A percentile compares a stretch with the other conserved stretches of the same genome.
Conservation (phyloP, 2,888 invertebrate species). For the Margaritifera margaritifera region DNA sequence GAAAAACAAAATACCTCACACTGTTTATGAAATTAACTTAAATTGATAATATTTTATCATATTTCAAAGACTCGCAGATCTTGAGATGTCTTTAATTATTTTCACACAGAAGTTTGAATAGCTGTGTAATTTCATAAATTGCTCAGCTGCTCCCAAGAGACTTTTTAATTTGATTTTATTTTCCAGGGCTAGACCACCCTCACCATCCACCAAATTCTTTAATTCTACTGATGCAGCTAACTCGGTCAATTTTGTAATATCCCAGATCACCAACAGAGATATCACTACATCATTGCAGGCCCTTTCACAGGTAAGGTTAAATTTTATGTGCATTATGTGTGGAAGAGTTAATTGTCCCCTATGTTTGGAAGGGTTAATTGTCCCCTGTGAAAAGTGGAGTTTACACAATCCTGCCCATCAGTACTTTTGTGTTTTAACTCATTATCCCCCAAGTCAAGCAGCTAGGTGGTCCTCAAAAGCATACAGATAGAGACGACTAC, state of each 20-base stretch:
- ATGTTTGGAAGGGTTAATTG: too few species aligned
- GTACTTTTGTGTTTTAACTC: too few species aligned
- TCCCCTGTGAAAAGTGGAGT: too few species aligned
- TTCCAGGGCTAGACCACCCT: constrained; percentile 54
- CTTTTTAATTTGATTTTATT: background rate
- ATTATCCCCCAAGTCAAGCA: too few species aligned
- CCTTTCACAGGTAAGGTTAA: constrained; percentile 76
- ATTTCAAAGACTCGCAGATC: background rate
- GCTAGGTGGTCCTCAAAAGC: too few species aligned
- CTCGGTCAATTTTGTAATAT: constrained; percentile 75
- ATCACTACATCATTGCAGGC: constrained; percentile 79
- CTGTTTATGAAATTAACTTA: too few species aligned
- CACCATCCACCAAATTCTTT: constrained; percentile 55
- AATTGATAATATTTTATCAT: too few species aligned
- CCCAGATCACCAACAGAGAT: constrained; percentile 80
- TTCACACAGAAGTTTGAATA: background rate
- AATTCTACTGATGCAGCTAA: constrained; percentile 68
- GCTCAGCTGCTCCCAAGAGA: background rate
- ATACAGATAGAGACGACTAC: too few species aligned
- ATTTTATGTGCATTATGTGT: background rate
- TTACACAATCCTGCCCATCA: too few species aligned
- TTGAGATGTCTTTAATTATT: background rate
- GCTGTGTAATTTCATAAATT: background rate
- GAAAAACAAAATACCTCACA: too few species aligned
- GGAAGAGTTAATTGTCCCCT: too few species aligned